Evolutionary conservation across 2,113 vertebrate genomes (phyloP), one percentile per base, ranked within the genome.

Genomic region (Etheostoma cragini): DNA sequence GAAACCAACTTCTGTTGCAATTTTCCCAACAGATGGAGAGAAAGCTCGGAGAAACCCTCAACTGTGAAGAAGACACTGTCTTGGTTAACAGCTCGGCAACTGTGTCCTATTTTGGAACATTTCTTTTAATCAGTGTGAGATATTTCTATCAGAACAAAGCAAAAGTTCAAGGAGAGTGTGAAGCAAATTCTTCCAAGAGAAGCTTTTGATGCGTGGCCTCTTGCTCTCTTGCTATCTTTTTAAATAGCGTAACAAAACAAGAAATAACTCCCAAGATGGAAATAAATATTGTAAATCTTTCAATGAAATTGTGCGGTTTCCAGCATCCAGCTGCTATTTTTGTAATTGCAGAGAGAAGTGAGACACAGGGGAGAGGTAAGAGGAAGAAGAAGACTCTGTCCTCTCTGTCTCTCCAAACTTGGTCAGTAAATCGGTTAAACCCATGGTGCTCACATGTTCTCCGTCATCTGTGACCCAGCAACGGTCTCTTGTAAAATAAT

Each of bases 91-190:
- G 80, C 61, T 61, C 56, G 10, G 68, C 47, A 14, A 69, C 35
- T 35, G 61, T 65, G 45, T 82, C 76, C 56, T 79, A 73, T 84
- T 87, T 87, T 76, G 35, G 78, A 84, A 53, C 46, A 17, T 15
- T 58, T 53, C 50, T 47, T 76, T 53, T 81, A 63, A 65, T 84
- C 81, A 79, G 58, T 68, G 22, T 22, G 72, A 80, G 72, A 76
- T 80, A 82, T 83, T 85, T 84, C 71, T 53, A 78, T 78, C 65
- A 56, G 71, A 90, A 83, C 77, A 84, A 87, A 90, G 66, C 63
- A 85, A 75, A 72, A 77, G 84, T 78, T 91, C 83, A 87, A 89
- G 78, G 83, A 80, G 68, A 81, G 78, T 81, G 76, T 47, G 63
- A 80, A 76, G 63, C 47, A 52, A 73, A 77, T 75, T 63, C 60